A percentile compares a stretch with the other conserved stretches of the same genome.
Conservation (phyloP, 2,888 invertebrate genomes). For the Neria commutata region DNA sequence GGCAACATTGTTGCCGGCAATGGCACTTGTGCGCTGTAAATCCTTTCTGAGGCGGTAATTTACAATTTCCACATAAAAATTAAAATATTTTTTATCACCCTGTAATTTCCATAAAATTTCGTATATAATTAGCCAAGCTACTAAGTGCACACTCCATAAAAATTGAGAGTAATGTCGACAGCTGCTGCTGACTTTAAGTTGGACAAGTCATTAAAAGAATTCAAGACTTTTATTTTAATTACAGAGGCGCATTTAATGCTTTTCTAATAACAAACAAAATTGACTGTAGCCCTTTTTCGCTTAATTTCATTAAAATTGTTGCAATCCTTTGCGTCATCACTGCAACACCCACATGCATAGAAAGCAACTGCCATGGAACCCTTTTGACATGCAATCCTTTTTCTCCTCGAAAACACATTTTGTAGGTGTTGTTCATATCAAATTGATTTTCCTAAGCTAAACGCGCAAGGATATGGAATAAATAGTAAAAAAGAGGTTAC, state of each 20-base stretch:
- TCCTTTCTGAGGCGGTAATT: too few species aligned
- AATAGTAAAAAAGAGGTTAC: too few species aligned
- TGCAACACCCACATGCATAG: slow-evolving; percentile 43
- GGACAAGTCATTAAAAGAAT: too few species aligned
- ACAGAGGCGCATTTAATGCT: slow-evolving; percentile 41
- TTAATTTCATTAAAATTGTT: slow-evolving; percentile 27
- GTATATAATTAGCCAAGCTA: too few species aligned
- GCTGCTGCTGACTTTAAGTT: slow-evolving; percentile 27
- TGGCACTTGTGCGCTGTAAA: too few species aligned
- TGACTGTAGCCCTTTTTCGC: slow-evolving; percentile 27
- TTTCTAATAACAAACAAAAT: slow-evolving; percentile 40
- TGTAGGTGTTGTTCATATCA: slow-evolving; percentile 30
- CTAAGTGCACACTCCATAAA: too few species aligned
- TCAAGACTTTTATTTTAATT: too few species aligned
- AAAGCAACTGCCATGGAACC: not conserved
- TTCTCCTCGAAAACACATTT: slow-evolving; percentile 5
- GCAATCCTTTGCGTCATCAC: slow-evolving; percentile 52
- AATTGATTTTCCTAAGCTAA: slow-evolving; percentile 28
- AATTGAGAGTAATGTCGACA: not conserved
- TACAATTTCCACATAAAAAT: too few species aligned
- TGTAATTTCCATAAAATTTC: too few species aligned
- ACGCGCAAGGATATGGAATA: too few species aligned
- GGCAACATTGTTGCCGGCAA: too few species aligned
- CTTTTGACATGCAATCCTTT: slow-evolving; percentile 14
- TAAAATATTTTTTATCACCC: too few species aligned